Percentiles rank a stretch among this genome's conserved stretches.
Conservation (phyloP, 2,113 vertebrate species). For the Spea bombifrons region DNA sequence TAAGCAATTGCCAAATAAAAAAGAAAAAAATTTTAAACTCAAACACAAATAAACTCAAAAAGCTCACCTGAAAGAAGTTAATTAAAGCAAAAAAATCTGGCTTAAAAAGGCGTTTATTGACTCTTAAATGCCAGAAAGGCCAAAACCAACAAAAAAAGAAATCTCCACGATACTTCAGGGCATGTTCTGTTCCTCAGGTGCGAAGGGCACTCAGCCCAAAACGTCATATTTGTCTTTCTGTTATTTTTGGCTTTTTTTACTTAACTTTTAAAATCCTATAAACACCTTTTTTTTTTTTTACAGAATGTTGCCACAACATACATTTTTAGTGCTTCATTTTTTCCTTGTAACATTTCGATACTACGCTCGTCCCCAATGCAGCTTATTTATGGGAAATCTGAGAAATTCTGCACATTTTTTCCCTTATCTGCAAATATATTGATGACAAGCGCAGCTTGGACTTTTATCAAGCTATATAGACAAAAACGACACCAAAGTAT, state of each 20-base stretch:
- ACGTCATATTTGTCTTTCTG: slow-evolving; percentile 45
- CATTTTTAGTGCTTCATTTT: slow-evolving; percentile 14
- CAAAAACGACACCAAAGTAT: no score
- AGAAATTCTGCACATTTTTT: no score
- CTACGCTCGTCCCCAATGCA: no score
- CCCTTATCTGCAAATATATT: no score
- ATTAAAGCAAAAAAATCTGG: slow-evolving; percentile 38
- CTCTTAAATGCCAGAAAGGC: slow-evolving; percentile 21
- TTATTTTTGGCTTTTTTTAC: slow-evolving; percentile 32
- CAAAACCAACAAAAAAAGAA: slow-evolving; percentile 35
- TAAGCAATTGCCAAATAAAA: slow-evolving; percentile 12
- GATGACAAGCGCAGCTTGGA: no score
- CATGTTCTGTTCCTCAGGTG: slow-evolving; percentile 35
- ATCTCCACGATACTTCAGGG: slow-evolving; percentile 23
- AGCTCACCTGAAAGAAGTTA: slow-evolving; percentile 33
- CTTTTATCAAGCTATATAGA: no score
- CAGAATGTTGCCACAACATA: slow-evolving; percentile 35
- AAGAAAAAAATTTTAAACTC: neutral
- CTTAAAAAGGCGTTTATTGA: slow-evolving; percentile 46
- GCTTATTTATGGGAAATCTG: no score
- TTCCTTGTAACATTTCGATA: neutral
- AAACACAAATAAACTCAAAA: slow-evolving; percentile 36
- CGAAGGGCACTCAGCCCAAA: slow-evolving; percentile 44
- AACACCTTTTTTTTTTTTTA: slow-evolving; percentile 26
- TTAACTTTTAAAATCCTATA: slow-evolving; percentile 36